Evolutionary conservation across 1,140 invertebrate species (phyloP).

Genomic region (Calosoma granatense): DNA sequence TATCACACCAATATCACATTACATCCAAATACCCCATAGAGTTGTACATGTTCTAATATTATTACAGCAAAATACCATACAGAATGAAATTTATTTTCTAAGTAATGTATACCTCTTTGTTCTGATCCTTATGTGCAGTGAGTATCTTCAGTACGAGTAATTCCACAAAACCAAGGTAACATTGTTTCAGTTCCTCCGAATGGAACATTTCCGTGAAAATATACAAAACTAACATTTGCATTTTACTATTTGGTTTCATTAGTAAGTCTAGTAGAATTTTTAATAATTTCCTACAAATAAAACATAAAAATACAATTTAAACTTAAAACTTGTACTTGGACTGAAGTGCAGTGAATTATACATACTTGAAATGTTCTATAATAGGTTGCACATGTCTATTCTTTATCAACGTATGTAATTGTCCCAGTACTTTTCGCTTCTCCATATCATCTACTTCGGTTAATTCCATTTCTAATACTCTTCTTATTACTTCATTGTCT

Average conservation of each 20-base stretch:
- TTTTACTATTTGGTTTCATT: slow-evolving; percentile 52
- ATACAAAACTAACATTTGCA: slow-evolving; percentile 60
- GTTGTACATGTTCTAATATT: too few species aligned
- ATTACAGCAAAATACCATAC: background rate
- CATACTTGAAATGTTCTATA: slow-evolving; percentile 45
- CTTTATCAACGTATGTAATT: slow-evolving; percentile 36
- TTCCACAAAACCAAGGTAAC: slow-evolving; percentile 79
- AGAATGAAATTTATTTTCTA: background rate
- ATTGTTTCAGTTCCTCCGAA: slow-evolving; percentile 57
- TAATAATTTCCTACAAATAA: slow-evolving; percentile 54
- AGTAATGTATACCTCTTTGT: slow-evolving; percentile 52
- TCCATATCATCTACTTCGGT: slow-evolving; percentile 26
- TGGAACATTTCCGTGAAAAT: slow-evolving; percentile 74
- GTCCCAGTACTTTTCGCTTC: slow-evolving; percentile 28
- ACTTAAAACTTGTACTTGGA: slow-evolving; percentile 12
- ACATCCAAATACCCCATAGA: too few species aligned
- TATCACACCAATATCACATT: slow-evolving; percentile 10
- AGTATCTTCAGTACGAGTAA: slow-evolving; percentile 79
- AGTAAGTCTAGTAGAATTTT: slow-evolving; percentile 64
- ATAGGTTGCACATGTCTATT: slow-evolving; percentile 37
- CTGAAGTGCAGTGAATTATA: slow-evolving; percentile 12
- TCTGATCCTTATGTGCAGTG: slow-evolving; percentile 66
- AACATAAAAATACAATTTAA: slow-evolving; percentile 13
- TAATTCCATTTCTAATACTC: slow-evolving; percentile 27
- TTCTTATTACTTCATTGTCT: slow-evolving; percentile 36